phyloP scores from a whole-genome alignment of 1,140 invertebrate genomes.

The Charaxes varanes region DNA sequence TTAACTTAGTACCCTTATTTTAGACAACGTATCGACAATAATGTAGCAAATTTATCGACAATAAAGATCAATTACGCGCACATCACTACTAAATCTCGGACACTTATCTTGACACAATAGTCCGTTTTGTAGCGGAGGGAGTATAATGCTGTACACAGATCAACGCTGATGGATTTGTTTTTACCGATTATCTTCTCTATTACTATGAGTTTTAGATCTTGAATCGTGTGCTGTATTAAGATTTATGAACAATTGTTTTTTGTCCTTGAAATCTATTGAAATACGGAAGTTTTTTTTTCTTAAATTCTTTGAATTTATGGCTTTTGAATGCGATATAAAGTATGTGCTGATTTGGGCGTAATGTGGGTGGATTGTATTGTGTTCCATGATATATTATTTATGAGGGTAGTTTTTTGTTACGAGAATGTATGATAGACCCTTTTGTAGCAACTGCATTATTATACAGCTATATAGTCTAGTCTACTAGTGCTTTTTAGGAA shows the following conservation, averaged over 20 bases:
- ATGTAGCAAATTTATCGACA: slow-evolving; percentile 19
- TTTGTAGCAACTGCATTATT: too few relatives aligned
- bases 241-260: slow-evolving; percentile 1
- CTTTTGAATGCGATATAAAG: slow-evolving; percentile 21
- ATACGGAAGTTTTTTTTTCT: slow-evolving; percentile 40
- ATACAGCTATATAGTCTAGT: too few relatives aligned
- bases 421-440: too few relatives aligned
- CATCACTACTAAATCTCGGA: slow-evolving; percentile 35
- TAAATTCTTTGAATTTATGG: slow-evolving; percentile 17
- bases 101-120: slow-evolving; percentile 33
- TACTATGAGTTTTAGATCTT: not conserved
- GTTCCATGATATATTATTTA: too few relatives aligned
- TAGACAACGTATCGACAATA: slow-evolving; percentile 3
- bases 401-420: too few relatives aligned
- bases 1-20: slow-evolving; percentile 1
- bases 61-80: slow-evolving; percentile 16
- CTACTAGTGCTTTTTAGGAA: too few relatives aligned
- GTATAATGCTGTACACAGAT: slow-evolving; percentile 4
- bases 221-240: not conserved
- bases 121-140: slow-evolving; percentile 24
- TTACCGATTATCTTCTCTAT: slow-evolving; percentile 7
- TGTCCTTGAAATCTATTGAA: slow-evolving; percentile 17
- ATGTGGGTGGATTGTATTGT: too few relatives aligned
- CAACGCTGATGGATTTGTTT: not conserved
- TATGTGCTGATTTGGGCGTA: not conserved